Conservation (phyloP, 2,888 invertebrate species). For the Prenolepis imparis region DNA sequence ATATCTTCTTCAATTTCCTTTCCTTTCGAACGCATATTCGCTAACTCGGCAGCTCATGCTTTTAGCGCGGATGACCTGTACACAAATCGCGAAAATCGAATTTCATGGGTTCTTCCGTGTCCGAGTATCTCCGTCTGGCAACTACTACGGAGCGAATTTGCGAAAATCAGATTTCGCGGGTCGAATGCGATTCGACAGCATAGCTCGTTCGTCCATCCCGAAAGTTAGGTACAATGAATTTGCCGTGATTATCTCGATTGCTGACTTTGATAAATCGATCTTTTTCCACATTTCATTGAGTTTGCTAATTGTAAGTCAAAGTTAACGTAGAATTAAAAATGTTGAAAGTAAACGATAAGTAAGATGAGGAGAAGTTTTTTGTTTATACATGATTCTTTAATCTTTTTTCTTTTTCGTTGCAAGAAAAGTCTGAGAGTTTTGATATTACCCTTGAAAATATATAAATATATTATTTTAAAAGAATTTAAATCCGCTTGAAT, state of each 20-base stretch:
- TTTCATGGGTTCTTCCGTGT: slow-evolving; percentile 60
- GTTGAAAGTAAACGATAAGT: neutral
- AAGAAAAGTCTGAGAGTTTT: neutral
- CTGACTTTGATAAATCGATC: slow-evolving; percentile 72
- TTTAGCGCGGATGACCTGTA: slow-evolving; percentile 60
- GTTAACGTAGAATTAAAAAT: slow-evolving; percentile 23
- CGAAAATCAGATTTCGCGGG: slow-evolving; percentile 72
- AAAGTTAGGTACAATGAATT: slow-evolving; percentile 68
- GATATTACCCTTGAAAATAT: neutral
- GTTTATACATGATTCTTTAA: neutral
- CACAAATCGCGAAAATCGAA: slow-evolving; percentile 71
- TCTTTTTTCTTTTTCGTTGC: neutral
- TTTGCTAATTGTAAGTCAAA: slow-evolving; percentile 53
- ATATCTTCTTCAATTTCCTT: slow-evolving; percentile 28
- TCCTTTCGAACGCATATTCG: slow-evolving; percentile 39
- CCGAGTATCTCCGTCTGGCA: slow-evolving; percentile 48
- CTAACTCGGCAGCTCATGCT: slow-evolving; percentile 56
- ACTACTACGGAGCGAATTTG: slow-evolving; percentile 59
- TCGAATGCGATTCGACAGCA: slow-evolving; percentile 71
- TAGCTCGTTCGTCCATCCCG: slow-evolving; percentile 46
- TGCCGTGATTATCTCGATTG: slow-evolving; percentile 72
- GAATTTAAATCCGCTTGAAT: neutral
- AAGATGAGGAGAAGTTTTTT: neutral
- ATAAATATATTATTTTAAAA: neutral
- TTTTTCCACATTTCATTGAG: slow-evolving; percentile 54